Evolutionary conservation across 1,140 invertebrate species (phyloP), one percentile per base, ranked within the genome.

Genomic region (Dendrolimus kikuchii): DNA sequence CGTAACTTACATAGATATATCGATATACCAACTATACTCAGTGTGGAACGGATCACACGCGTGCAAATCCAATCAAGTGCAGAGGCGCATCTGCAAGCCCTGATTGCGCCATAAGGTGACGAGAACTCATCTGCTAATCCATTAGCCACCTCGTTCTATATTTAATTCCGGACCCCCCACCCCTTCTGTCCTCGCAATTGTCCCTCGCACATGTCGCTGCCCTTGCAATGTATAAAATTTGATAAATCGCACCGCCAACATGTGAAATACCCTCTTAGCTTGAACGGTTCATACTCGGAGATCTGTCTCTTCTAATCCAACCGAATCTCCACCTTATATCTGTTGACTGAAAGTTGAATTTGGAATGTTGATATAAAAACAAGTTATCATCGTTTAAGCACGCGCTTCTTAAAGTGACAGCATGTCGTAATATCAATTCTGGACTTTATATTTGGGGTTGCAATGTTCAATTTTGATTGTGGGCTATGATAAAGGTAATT

Each of bases 241-340:
- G 82, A 86, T 83, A 86, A 83, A 86, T 86, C 72, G 77, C 71
- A 77, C 60, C 69, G 79, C 72, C 79, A 75, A 86, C 80, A 83
- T 81, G 80, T 68, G 79, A 83, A 82, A 76, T 86, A 86, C 82
- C 82, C 82, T 83, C 82, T 81, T 75, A 71, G 69, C 78, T 83
- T 81, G 81, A 81, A 77, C 80, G 71, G 68, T 64, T 62, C 73
- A 71, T 71, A 58, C 64, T 68, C 54, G 60, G 53, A 55, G 66
- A 58, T 57, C 63, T 57, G 51, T 51, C 44, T 4, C 0, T 4
- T 5, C 4, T 3, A 38, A 9, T 38, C 57, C 48, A 39, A 6
- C 48, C 7, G 70, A 70, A 64, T 51, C 49, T 46, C 6, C 9
- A 60, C 65, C 58, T 53, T 61, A 53, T 38, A 5, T 6, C 42